These are phyloP conservation scores for Dorcus hopei DNA, from an alignment of 2,888 invertebrate species.

Conservation along the genomic window DNA sequence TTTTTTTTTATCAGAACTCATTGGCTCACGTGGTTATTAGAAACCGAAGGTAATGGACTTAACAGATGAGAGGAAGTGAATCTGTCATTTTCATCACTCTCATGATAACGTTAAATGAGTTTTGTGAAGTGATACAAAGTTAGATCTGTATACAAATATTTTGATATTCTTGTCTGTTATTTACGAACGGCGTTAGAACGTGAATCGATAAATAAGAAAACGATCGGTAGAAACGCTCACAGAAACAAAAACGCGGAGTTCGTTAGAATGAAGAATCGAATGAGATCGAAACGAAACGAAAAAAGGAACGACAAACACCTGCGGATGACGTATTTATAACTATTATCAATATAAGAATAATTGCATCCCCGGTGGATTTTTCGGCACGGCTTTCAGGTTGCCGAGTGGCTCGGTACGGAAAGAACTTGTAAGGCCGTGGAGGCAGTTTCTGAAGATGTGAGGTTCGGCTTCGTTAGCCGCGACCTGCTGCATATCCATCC, in stretches of 20 bases:
- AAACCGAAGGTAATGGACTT: too few relatives aligned
- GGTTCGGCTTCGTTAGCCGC: background rate
- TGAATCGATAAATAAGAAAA: background rate
- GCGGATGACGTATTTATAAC: conserved; percentile 8
- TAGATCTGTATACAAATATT: background rate
- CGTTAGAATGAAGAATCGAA: background rate
- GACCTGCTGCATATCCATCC: background rate
- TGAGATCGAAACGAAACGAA: background rate
- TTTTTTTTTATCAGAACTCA: too few relatives aligned
- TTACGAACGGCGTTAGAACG: background rate
- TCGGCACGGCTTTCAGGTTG: background rate
- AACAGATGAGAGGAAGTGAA: too few relatives aligned
- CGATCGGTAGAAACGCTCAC: background rate
- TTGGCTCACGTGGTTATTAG: too few relatives aligned
- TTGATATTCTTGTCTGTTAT: background rate
- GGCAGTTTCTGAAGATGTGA: background rate
- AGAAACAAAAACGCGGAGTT: background rate
- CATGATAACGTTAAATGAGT: background rate
- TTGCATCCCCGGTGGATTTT: conserved; percentile 1
- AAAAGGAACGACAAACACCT: conserved; percentile 1
- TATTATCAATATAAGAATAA: conserved; percentile 8
- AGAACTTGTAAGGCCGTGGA: background rate
- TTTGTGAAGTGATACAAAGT: background rate
- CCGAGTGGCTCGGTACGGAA: background rate
- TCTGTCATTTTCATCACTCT: too few relatives aligned